Conservation (phyloP, 2,797 vertebrate species). For the Ctenosaura bakeri region DNA sequence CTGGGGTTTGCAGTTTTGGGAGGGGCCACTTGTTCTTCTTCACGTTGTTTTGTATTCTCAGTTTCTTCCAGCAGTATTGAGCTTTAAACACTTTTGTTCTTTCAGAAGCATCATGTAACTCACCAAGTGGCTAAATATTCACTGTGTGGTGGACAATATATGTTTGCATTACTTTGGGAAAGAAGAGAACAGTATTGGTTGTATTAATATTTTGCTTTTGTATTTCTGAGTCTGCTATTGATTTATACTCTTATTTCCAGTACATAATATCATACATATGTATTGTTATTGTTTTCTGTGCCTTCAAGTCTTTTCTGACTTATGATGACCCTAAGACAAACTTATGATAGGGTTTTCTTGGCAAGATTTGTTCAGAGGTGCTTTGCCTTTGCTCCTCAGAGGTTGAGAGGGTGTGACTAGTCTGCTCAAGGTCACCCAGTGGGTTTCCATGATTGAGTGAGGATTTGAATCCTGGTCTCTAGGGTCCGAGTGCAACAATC, state of each 20-base stretch:
- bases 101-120: neutral
- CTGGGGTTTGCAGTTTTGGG: too few relatives aligned
- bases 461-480: too few relatives aligned
- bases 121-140: neutral
- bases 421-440: neutral
- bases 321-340: too few relatives aligned
- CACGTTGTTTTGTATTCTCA: neutral
- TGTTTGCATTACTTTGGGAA: neutral
- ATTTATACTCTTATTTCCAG: neutral
- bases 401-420: too few relatives aligned
- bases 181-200: neutral
- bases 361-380: too few relatives aligned
- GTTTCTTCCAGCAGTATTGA: neutral
- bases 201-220: neutral
- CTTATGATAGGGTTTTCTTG: too few relatives aligned
- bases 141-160: neutral
- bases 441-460: neutral
- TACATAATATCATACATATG: too few relatives aligned
- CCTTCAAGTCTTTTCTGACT: neutral
- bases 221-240: neutral
- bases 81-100: neutral
- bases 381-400: too few relatives aligned
- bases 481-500: too few relatives aligned
- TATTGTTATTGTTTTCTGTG: too few relatives aligned
- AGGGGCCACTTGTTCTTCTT: too few relatives aligned